Evolutionary conservation across 2,797 vertebrate genomes (phyloP).

Genomic region (Epinephelus awoara): DNA sequence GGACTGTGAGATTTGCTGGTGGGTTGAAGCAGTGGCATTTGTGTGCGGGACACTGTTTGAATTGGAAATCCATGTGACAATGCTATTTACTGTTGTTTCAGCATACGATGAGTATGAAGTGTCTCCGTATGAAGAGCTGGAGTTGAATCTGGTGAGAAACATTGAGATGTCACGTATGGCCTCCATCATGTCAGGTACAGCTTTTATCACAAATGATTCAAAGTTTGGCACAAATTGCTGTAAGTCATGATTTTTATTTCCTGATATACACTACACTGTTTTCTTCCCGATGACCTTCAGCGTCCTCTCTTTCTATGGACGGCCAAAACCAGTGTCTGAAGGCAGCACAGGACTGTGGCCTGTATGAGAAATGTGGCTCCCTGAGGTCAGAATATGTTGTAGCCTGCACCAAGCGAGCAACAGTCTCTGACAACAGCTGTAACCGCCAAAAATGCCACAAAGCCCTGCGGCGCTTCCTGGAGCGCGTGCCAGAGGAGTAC

Average conservation of each 20-base stretch:
- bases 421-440: slow-evolving; percentile 84
- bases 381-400: slow-evolving; percentile 93
- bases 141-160: slow-evolving; percentile 87
- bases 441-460: slow-evolving; percentile 92
- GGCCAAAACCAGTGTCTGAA: slow-evolving; percentile 93
- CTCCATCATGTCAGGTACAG: slow-evolving; percentile 89
- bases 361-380: slow-evolving; percentile 92
- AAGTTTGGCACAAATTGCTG: background rate
- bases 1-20: slow-evolving; percentile 89
- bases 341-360: slow-evolving; percentile 91
- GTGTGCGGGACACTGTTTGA: background rate
- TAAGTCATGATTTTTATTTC: background rate
- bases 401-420: slow-evolving; percentile 87
- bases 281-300: slow-evolving; percentile 56
- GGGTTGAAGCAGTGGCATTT: slow-evolving; percentile 22
- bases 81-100: slow-evolving; percentile 52
- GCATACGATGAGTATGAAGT: slow-evolving; percentile 90
- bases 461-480: slow-evolving; percentile 92
- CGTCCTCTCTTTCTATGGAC: slow-evolving; percentile 80
- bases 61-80: slow-evolving; percentile 1
- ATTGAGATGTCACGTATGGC: slow-evolving; percentile 89
- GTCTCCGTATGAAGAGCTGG: slow-evolving; percentile 91
- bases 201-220: background rate
- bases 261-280: background rate
- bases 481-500: slow-evolving; percentile 91